phyloP scores from a whole-genome alignment of 2,113 vertebrate genomes.

The Oceanites oceanicus region DNA sequence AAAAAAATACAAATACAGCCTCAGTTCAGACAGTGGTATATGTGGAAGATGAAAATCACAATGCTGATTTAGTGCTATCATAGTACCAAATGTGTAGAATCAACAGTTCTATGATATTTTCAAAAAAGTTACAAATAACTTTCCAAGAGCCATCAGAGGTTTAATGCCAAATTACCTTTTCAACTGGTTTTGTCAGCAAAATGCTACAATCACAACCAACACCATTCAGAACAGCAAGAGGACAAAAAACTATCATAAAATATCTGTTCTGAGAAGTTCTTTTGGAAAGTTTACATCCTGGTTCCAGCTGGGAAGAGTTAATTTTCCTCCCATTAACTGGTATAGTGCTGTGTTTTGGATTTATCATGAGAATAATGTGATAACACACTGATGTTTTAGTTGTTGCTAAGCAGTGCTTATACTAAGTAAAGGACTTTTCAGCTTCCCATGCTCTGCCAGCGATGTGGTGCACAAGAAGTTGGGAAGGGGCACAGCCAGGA shows the following conservation, averaged over 20 bases:
- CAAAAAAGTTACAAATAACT: background rate
- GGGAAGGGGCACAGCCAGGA: too few relatives aligned
- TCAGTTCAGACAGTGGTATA: background rate
- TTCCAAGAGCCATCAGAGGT: background rate
- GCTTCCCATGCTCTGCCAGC: too few relatives aligned
- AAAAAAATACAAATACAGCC: background rate
- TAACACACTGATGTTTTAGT: too few relatives aligned
- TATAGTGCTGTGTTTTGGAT: too few relatives aligned
- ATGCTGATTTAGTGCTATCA: background rate
- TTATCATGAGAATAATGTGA: too few relatives aligned
- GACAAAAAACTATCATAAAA: background rate
- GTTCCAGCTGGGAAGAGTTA: too few relatives aligned
- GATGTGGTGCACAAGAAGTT: too few relatives aligned
- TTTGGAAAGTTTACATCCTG: background rate
- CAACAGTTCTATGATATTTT: background rate
- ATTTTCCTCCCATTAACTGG: too few relatives aligned
- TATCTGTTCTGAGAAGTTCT: background rate
- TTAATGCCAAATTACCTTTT: background rate
- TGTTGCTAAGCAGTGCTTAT: too few relatives aligned
- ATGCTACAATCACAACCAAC: background rate
- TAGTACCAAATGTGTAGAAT: background rate
- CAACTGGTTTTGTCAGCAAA: background rate
- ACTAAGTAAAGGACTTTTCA: too few relatives aligned
- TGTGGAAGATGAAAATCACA: background rate
- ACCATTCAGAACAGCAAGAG: background rate